Evolutionary conservation across 2,797 vertebrate genomes (phyloP).

Genomic region (Orientallactaga sibirica): DNA sequence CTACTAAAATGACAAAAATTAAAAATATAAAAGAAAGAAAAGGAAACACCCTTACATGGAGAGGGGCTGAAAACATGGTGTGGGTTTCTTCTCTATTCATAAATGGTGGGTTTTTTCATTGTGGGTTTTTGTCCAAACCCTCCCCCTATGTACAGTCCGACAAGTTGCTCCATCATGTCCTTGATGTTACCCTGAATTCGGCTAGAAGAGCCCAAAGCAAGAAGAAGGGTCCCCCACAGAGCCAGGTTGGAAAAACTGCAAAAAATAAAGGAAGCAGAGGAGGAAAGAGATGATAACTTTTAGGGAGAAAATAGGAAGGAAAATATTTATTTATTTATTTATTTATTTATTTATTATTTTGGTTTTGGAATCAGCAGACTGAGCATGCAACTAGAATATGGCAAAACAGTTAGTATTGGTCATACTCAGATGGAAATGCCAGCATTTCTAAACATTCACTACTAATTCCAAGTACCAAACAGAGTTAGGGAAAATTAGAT

Average conservation of each 20-base stretch:
- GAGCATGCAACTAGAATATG: background rate
- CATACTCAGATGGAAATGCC: background rate
- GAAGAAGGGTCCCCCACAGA: slow-evolving; percentile 10
- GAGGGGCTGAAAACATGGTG: background rate
- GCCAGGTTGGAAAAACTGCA: background rate
- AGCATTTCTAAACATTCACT: background rate
- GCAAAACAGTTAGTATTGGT: background rate
- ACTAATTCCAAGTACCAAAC: slow-evolving; percentile 16
- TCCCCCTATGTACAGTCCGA: slow-evolving; percentile 10
- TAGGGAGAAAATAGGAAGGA: background rate
- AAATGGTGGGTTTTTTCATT: slow-evolving; percentile 15
- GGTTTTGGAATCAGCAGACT: slow-evolving; percentile 10
- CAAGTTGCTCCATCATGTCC: background rate
- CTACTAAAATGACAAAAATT: slow-evolving; percentile 42
- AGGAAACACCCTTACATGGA: background rate
- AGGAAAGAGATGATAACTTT: slow-evolving; percentile 24
- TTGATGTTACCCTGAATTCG: slow-evolving; percentile 41
- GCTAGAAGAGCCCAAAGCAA: slow-evolving; percentile 21
- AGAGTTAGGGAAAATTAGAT: background rate
- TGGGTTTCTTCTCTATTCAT: slow-evolving; percentile 5
- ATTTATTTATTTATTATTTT: background rate
- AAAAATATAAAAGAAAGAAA: slow-evolving; percentile 27
- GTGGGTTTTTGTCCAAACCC: slow-evolving; percentile 41
- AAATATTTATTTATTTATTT: background rate
- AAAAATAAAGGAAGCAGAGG: background rate